Percentiles rank a stretch among this genome's conserved stretches.
Evolutionary conservation across 2,797 vertebrate species (phyloP).

Genomic region (Phalanger gymnotis): DNA sequence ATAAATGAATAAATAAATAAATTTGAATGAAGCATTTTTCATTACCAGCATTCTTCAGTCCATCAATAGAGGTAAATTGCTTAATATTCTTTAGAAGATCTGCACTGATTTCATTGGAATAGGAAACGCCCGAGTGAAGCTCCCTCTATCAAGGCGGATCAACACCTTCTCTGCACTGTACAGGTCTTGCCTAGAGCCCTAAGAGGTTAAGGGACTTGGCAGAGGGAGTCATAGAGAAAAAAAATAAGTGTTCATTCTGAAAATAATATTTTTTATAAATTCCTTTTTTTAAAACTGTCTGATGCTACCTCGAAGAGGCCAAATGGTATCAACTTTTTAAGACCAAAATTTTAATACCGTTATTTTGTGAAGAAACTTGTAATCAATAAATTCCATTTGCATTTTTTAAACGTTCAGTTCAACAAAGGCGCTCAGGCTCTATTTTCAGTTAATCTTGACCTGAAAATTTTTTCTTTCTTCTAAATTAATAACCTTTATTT

Average conservation of each 20-base stretch:
- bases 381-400: conserved; percentile 4
- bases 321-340: conserved; percentile 21
- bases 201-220: not conserved
- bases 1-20: not conserved
- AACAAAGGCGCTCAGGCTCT: not conserved
- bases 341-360: conserved; percentile 21
- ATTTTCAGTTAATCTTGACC: not conserved
- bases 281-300: conserved; percentile 28
- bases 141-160: no score
- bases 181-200: not conserved
- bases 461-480: not conserved
- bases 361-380: conserved; percentile 35
- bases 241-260: not conserved
- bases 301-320: conserved; percentile 3
- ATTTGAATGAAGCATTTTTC: not conserved
- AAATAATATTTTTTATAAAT: conserved; percentile 53
- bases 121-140: not conserved
- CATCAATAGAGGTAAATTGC: not conserved
- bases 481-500: not conserved
- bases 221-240: not conserved
- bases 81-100: not conserved
- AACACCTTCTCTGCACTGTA: not conserved
- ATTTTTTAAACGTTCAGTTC: not conserved
- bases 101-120: not conserved
- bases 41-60: not conserved